These are phyloP conservation scores for Phragmatobia fuliginosa DNA, from an alignment of 2,888 invertebrate species.

Conservation along the genomic window DNA sequence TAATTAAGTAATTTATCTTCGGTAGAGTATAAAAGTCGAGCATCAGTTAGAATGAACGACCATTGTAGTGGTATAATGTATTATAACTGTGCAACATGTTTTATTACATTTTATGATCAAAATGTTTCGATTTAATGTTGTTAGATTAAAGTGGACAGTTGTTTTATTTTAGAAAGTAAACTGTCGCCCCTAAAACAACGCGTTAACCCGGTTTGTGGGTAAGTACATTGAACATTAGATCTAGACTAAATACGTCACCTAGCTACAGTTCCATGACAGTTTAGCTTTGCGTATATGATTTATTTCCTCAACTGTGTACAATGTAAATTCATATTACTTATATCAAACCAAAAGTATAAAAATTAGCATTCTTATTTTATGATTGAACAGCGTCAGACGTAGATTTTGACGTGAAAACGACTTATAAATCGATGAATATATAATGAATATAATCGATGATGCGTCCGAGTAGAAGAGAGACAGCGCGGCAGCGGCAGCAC, in stretches of 20 bases:
- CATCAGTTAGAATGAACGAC: slow-evolving; percentile 19
- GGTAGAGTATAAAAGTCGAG: slow-evolving; percentile 43
- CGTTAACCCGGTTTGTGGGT: not conserved
- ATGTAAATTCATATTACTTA: not conserved
- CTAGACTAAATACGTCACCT: not conserved
- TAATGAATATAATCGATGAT: too few relatives aligned
- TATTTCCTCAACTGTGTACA: slow-evolving; percentile 5
- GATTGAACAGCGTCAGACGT: not conserved
- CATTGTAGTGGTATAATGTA: slow-evolving; percentile 31
- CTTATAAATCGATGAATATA: too few relatives aligned
- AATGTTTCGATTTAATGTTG: too few relatives aligned
- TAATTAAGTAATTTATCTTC: slow-evolving; percentile 54
- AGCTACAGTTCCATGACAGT: not conserved
- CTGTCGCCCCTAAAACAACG: not conserved
- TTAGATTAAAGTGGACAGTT: not conserved
- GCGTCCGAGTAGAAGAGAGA: too few relatives aligned
- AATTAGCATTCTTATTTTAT: not conserved
- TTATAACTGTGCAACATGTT: too few relatives aligned
- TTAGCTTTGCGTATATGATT: not conserved
- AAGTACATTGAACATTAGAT: too few relatives aligned
- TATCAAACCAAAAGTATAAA: not conserved
- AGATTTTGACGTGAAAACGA: not conserved
- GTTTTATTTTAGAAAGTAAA: not conserved
- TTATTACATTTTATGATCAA: not conserved
- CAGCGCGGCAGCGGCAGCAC: too few relatives aligned